Conservation (phyloP, 2,797 vertebrate genomes). For the Anomalospiza imberbis region DNA sequence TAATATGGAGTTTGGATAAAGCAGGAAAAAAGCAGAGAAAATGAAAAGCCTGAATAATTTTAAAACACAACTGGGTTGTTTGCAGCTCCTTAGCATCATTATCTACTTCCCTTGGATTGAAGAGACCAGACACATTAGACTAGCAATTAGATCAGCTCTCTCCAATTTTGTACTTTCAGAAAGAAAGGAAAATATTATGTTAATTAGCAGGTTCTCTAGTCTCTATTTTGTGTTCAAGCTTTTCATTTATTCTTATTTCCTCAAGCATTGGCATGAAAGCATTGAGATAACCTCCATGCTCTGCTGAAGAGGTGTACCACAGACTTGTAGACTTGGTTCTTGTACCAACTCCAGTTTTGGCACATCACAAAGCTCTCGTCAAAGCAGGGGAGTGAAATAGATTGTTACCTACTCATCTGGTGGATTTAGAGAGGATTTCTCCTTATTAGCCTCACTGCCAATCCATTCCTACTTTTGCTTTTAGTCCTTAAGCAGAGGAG, state of each 20-base stretch:
- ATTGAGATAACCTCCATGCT: not conserved
- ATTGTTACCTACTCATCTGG: not conserved
- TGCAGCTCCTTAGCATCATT: not conserved
- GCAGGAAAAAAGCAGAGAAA: not conserved
- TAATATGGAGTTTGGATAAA: not conserved
- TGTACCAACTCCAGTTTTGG: not conserved
- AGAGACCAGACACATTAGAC: conserved; percentile 15
- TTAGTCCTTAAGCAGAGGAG: not conserved
- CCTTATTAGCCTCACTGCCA: not conserved
- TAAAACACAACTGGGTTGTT: not conserved
- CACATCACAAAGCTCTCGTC: not conserved
- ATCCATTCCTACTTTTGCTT: not conserved
- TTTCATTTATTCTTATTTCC: conserved; percentile 1
- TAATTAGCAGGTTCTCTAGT: conserved; percentile 18
- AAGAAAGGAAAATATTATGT: conserved; percentile 23
- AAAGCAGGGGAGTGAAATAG: not conserved
- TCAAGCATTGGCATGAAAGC: not conserved
- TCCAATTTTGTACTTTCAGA: conserved; percentile 20
- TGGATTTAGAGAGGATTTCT: not conserved
- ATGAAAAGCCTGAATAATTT: not conserved
- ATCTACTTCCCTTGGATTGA: not conserved
- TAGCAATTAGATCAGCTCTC: conserved; percentile 47
- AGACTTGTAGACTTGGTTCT: not conserved
- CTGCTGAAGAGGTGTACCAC: not conserved
- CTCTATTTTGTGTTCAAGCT: not conserved